phyloP scores from a whole-genome alignment of 2,888 invertebrate species.

The Scaptomyza polygonia region DNA sequence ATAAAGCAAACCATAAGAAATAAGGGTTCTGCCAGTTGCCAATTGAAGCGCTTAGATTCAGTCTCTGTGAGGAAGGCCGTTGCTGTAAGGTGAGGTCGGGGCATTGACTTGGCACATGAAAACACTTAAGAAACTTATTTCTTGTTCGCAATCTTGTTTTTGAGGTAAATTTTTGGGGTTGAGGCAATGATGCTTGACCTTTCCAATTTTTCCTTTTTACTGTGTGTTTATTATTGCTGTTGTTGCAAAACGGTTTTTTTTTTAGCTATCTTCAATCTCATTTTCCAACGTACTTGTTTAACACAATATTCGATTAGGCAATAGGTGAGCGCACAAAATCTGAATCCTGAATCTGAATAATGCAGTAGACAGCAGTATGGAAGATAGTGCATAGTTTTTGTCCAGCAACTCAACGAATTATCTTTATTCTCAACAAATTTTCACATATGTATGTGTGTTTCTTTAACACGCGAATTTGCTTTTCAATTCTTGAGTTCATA shows the following conservation, averaged over 20 bases:
- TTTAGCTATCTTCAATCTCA: constrained; percentile 59
- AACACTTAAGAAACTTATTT: constrained; percentile 76
- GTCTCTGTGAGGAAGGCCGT: background rate
- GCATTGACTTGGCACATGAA: constrained; percentile 63
- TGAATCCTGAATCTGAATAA: no score
- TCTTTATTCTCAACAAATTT: constrained; percentile 23
- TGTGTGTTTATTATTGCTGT: constrained; percentile 35
- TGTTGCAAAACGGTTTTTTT: constrained; percentile 42
- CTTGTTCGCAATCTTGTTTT: constrained; percentile 78
- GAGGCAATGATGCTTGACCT: constrained; percentile 14
- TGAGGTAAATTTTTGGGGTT: constrained; percentile 59
- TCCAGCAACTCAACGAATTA: constrained; percentile 30
- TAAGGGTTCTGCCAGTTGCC: constrained; percentile 40
- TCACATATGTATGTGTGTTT: no score
- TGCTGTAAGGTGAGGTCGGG: background rate
- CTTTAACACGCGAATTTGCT: no score
- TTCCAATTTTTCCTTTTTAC: constrained; percentile 17
- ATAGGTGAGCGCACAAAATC: no score
- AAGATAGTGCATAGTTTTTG: no score
- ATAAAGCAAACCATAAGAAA: constrained; percentile 69
- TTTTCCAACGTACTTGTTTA: constrained; percentile 63
- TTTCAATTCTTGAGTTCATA: no score
- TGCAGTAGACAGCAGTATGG: no score
- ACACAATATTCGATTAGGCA: constrained; percentile 72
- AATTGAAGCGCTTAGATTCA: constrained; percentile 24